Conservation (phyloP, 2,888 invertebrate species). For the Cerastis leucographa region DNA sequence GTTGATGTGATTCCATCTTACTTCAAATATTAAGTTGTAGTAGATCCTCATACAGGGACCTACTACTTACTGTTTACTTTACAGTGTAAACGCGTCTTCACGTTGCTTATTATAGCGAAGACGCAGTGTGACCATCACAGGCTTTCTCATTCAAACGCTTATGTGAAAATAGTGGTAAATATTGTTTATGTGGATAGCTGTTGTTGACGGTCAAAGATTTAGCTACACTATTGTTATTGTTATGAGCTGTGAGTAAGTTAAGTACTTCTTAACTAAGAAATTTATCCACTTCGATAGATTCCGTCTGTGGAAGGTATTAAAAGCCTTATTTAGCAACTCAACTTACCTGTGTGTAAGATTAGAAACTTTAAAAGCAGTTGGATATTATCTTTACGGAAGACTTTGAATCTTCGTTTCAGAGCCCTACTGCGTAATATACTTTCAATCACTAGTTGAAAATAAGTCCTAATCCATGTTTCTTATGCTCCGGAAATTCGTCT, state of each 20-base stretch:
- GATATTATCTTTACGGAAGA: neutral
- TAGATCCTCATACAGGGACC: too few species aligned
- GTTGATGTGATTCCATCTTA: neutral
- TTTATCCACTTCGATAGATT: neutral
- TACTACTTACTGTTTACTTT: neutral
- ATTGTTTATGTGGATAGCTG: constrained; percentile 22
- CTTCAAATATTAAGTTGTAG: too few species aligned
- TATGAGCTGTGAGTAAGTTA: neutral
- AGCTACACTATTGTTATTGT: neutral
- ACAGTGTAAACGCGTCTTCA: constrained; percentile 24
- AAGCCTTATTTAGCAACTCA: neutral
- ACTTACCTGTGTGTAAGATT: too few species aligned
- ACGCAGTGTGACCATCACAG: constrained; percentile 43
- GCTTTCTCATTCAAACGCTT: constrained; percentile 58
- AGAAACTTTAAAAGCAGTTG: neutral
- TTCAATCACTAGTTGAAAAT: neutral
- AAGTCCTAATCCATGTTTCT: neutral
- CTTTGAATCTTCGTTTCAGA: neutral
- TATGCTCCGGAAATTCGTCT: neutral
- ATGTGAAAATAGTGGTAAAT: constrained; percentile 42
- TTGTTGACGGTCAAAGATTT: constrained; percentile 19
- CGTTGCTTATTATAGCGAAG: constrained; percentile 51
- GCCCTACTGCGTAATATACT: neutral
- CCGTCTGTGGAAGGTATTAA: accelerated
- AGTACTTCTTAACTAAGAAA: neutral